A percentile compares a stretch with the other conserved stretches of the same genome.
phyloP scores from a whole-genome alignment of 2,113 vertebrate species.

The Osmerus mordax region DNA sequence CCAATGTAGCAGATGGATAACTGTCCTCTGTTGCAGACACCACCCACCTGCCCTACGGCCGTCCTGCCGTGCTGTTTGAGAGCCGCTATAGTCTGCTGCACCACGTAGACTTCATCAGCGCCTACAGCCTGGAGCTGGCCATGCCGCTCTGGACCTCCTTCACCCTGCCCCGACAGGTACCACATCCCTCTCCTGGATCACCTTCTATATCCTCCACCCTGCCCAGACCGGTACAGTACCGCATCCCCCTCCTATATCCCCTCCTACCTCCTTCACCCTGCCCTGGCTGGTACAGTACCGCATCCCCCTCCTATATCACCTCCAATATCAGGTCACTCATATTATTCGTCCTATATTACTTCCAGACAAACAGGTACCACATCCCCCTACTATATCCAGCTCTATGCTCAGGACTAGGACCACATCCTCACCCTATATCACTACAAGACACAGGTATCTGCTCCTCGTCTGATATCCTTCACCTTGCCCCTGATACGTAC shows the following conservation, averaged over 20 bases:
- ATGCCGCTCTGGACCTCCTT: constrained; percentile 94
- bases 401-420: no score
- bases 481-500: no score
- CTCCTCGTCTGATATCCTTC: no score
- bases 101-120: constrained; percentile 90
- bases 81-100: constrained; percentile 85
- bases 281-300: constrained; percentile 13
- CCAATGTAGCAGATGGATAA: no score
- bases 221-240: constrained; percentile 77
- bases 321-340: background rate
- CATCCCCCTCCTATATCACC: background rate
- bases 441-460: no score
- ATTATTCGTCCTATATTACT: background rate
- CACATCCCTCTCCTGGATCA: constrained; percentile 56
- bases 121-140: constrained; percentile 84
- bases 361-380: no score
- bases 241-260: background rate
- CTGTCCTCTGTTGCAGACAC: constrained; percentile 63
- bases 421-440: no score
- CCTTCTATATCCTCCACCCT: constrained; percentile 83
- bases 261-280: background rate
- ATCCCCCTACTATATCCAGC: no score
- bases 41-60: constrained; percentile 85
- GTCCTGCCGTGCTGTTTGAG: constrained; percentile 86
- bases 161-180: constrained; percentile 85